Conservation (phyloP, 1,140 invertebrate species). For the Trichogramma pretiosum region DNA sequence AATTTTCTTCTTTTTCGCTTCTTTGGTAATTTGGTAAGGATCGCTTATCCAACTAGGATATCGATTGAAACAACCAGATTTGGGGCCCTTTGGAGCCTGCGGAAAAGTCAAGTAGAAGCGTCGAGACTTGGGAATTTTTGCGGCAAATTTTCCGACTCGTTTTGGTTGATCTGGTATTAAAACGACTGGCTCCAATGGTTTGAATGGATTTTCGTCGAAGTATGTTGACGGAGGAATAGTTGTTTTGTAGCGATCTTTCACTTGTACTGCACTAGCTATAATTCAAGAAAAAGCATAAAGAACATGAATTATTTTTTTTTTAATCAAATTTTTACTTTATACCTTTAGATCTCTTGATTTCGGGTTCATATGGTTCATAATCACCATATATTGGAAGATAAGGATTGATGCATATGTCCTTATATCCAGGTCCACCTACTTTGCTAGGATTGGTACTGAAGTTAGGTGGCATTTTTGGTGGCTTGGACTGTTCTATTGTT, state of each 20-base stretch:
- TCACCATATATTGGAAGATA: slow-evolving; percentile 21
- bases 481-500: slow-evolving; percentile 17
- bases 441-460: slow-evolving; percentile 30
- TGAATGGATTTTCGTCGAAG: slow-evolving; percentile 7
- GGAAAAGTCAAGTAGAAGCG: slow-evolving; percentile 30
- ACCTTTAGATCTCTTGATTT: slow-evolving; percentile 10
- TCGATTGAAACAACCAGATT: slow-evolving; percentile 32
- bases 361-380: slow-evolving; percentile 24
- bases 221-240: not conserved
- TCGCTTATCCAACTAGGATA: slow-evolving; percentile 25
- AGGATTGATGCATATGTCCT: slow-evolving; percentile 29
- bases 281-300: not conserved
- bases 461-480: slow-evolving; percentile 21
- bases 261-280: not conserved
- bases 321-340: not conserved
- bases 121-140: no score
- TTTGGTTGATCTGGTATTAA: not conserved
- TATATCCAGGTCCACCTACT: slow-evolving; percentile 32
- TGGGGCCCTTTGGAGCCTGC: slow-evolving; percentile 27
- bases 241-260: not conserved
- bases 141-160: not conserved
- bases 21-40: slow-evolving; percentile 16
- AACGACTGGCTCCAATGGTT: not conserved
- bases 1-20: slow-evolving; percentile 8
- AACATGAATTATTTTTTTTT: not conserved